A percentile compares a stretch with the other conserved stretches of the same genome.
phyloP scores from a whole-genome alignment of 2,113 vertebrate species.

The Condylura cristata region DNA sequence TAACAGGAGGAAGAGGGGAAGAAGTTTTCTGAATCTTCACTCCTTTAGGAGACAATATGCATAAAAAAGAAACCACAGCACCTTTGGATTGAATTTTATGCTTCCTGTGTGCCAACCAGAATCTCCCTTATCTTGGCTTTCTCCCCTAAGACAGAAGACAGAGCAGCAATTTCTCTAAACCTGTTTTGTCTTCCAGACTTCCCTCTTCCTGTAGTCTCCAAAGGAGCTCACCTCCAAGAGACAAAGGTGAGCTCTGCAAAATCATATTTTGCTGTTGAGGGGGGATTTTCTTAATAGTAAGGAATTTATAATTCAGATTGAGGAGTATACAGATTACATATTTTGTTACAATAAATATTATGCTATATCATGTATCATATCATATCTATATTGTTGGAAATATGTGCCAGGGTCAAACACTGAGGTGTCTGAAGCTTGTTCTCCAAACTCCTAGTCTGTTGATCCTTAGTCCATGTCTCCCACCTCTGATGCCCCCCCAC shows the following conservation, averaged over 20 bases:
- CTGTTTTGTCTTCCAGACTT: slow-evolving; percentile 53
- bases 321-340: not conserved
- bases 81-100: not conserved
- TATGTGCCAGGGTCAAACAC: not conserved
- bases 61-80: not conserved
- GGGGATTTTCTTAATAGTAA: not conserved
- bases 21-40: not conserved
- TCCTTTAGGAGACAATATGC: not conserved
- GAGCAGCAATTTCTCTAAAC: not conserved
- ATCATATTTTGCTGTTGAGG: not conserved
- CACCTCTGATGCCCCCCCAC: not conserved
- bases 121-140: not conserved
- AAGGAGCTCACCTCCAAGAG: not conserved
- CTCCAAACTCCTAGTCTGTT: not conserved
- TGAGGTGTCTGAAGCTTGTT: not conserved
- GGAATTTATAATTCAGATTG: not conserved
- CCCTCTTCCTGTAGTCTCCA: not conserved
- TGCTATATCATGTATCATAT: not conserved
- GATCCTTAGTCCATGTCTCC: not conserved
- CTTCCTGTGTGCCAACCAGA: not conserved
- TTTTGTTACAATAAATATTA: not conserved
- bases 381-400: not conserved
- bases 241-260: slow-evolving; percentile 48
- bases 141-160: not conserved
- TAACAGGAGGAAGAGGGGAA: not conserved